These are phyloP conservation scores for Syritta pipiens DNA, from an alignment of 2,888 invertebrate genomes.

Conservation along the genomic window DNA sequence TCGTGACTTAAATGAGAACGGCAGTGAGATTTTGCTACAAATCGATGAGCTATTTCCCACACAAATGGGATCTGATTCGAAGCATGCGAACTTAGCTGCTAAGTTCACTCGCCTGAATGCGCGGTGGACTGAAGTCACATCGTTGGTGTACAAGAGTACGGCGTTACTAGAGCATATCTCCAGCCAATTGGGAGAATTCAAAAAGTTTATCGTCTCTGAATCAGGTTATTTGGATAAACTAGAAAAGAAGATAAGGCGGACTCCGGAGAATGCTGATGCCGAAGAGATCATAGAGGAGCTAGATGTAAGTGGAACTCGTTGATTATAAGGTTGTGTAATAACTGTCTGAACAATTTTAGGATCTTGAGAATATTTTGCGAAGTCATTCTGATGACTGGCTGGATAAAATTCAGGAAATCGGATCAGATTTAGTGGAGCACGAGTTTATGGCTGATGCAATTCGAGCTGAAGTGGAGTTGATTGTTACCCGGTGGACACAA, in stretches of 20 bases:
- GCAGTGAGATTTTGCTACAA: constrained; percentile 84
- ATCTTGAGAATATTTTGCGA: constrained; percentile 89
- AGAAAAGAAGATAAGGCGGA: constrained; percentile 86
- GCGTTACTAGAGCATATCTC: constrained; percentile 86
- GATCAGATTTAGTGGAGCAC: constrained; percentile 86
- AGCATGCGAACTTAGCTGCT: constrained; percentile 83
- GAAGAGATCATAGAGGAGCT: constrained; percentile 95
- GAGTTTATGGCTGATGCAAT: constrained; percentile 87
- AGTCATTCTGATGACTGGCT: constrained; percentile 87
- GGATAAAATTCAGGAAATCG: constrained; percentile 87
- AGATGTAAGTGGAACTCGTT: constrained; percentile 83
- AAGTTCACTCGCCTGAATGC: constrained; percentile 86
- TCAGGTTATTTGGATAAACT: constrained; percentile 89
- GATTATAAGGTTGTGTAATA: neutral
- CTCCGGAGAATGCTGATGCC: constrained; percentile 88
- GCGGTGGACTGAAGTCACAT: constrained; percentile 86
- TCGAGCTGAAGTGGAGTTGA: constrained; percentile 83
- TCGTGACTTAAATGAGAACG: constrained; percentile 85
- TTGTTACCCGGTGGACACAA: constrained; percentile 84
- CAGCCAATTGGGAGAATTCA: constrained; percentile 88
- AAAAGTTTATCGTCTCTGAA: constrained; percentile 86
- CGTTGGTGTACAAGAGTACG: constrained; percentile 85
- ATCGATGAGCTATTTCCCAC: constrained; percentile 79
- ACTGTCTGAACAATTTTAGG: constrained; percentile 80
- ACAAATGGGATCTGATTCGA: constrained; percentile 74